Base-by-base conservation (phyloP, 2,888 invertebrate genomes). In the Torymus aiolomorphi region DNA sequence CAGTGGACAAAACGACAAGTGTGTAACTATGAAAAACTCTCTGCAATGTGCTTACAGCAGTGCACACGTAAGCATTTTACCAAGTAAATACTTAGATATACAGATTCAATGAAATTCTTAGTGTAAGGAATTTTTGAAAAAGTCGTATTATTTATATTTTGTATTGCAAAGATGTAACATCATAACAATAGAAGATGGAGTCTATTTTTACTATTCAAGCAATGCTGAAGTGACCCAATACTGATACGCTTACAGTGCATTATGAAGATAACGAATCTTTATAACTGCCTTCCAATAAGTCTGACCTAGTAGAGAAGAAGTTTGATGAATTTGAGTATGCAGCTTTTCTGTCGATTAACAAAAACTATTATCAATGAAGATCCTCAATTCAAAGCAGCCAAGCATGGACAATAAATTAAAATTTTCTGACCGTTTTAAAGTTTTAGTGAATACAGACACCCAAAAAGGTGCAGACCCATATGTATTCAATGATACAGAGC, bases 381-480 rank as follows among this genome's bases (percentile, higher is more conserved):
- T 88, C 86, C 87, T 86, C 77, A 85, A 85, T 83, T 83, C 87
- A 83, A 86, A 86, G 83, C 83, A 84, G 82, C 87, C 85, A 84
- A 88, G 86, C 84, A 90, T 91, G 89, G 90, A 90, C 86, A 90
- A 86, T 88, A 91, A 91, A 86, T 86, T 91, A 80, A 91, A 91
- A 83, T 91, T 91, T 86, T 88, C 91, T 57, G 92, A 92, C 84
- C 89, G 91, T 79, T 86, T 91, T 75, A 91, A 91, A 84, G 90
- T 91, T 76, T 86, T 91, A 76, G 86, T 90, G 56, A 91, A 91
- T 86, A 88, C 88, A 54, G 91, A 91, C 79, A 83, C 88, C 52
- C 88, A 87, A 54, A 87, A 89, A 82, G 88, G 89, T 82, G 90
- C 90, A 78, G 92, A 92, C 87, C 92, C 92, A 2, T 92, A 92